phyloP scores from a whole-genome alignment of 2,113 vertebrate species.

The Istiophorus platypterus region DNA sequence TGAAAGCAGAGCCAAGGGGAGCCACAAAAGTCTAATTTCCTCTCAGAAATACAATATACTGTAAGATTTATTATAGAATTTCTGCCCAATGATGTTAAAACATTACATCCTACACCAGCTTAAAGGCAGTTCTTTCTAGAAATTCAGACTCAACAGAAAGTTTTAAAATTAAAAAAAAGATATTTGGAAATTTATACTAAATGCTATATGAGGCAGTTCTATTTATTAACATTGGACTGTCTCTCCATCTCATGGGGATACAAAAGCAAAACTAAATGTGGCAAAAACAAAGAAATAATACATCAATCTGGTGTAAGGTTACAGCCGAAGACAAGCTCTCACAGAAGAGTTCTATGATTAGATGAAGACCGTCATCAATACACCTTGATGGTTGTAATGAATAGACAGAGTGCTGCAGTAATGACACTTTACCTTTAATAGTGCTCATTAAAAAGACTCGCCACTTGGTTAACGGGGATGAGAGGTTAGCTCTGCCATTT shows the following conservation, averaged over 20 bases:
- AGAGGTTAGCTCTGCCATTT: slow-evolving; percentile 63
- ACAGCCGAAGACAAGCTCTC: slow-evolving; percentile 60
- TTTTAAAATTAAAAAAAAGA: no score
- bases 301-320: slow-evolving; percentile 60
- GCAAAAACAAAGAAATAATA: slow-evolving; percentile 63
- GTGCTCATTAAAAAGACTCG: slow-evolving; percentile 77
- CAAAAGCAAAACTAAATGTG: slow-evolving; percentile 45
- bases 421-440: slow-evolving; percentile 81
- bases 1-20: no score
- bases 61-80: no score
- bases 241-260: background rate
- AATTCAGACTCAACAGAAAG: slow-evolving; percentile 2
- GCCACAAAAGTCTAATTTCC: no score
- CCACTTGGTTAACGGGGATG: slow-evolving; percentile 69
- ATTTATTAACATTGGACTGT: background rate
- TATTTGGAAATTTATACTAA: no score
- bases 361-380: slow-evolving; percentile 68
- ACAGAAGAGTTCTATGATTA: slow-evolving; percentile 69
- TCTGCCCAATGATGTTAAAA: no score
- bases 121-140: background rate
- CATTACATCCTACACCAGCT: no score
- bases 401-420: slow-evolving; percentile 74
- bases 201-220: background rate
- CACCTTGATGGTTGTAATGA: slow-evolving; percentile 81
- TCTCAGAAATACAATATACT: no score